A percentile compares a stretch with the other conserved stretches of the same genome.
Conservation (phyloP, 2,113 vertebrate genomes). For the Noctilio leporinus region DNA sequence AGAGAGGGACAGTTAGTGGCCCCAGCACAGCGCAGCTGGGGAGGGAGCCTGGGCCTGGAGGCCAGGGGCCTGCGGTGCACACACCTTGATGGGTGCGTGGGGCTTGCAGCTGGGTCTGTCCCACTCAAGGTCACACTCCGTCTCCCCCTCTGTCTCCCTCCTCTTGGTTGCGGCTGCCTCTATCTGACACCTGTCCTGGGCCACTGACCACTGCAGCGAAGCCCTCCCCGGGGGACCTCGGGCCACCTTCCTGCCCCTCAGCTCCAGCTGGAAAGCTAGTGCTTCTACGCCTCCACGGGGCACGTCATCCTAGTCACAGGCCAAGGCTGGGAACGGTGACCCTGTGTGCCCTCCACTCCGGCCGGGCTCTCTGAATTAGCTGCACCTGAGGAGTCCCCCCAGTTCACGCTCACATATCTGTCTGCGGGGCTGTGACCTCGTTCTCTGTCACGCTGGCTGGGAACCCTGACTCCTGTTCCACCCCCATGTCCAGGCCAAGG, state of each 20-base stretch:
- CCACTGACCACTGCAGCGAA: rapidly evolving
- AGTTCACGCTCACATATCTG: background rate
- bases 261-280: background rate
- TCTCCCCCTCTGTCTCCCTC: rapidly evolving
- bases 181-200: background rate
- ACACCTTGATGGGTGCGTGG: rapidly evolving
- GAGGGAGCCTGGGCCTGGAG: background rate
- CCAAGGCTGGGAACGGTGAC: rapidly evolving
- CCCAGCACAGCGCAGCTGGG: rapidly evolving
- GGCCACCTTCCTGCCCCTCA: background rate
- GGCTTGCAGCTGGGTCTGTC: rapidly evolving
- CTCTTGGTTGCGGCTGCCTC: background rate
- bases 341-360: background rate
- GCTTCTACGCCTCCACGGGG: background rate
- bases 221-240: background rate
- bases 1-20: rapidly evolving
- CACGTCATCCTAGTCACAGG: background rate
- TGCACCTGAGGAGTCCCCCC: rapidly evolving
- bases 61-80: background rate
- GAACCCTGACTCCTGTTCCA: background rate
- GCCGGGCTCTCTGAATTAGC: background rate
- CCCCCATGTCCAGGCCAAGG: rapidly evolving
- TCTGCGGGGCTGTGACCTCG: background rate
- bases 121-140: background rate
- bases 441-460: background rate